Base-by-base conservation (phyloP, 2,113 vertebrate species). In the Recurvirostra avosetta region DNA sequence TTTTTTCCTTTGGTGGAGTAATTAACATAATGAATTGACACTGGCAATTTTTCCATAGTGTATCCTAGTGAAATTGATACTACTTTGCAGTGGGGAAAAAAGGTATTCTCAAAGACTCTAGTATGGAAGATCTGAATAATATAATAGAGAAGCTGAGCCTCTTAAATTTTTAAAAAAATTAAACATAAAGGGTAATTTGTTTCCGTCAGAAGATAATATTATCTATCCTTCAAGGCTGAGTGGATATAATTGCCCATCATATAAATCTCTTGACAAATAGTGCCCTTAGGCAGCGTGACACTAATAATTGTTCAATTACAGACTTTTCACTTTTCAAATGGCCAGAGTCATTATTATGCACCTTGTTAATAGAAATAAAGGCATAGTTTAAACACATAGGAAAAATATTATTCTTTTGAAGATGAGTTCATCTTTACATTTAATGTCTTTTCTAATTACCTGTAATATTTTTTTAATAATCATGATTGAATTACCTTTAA, bases 141-240 rank as follows among this genome's bases (percentile, higher is more conserved):
- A 91, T 93, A 97, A 78, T 7, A 55, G 25, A 82, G 80, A 92
- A 88, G 65, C 53, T 96, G 93, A 96, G 95, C 25, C 95, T 89
- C 62, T 41, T 70, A 58, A 63, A 3, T 56, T 92, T 65, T 81
- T 76, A 2, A 21, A 72, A 67, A 84, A 82, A 90, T 84, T 61
- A 88, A 97, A 56, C 87, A 55, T 90, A 96, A 90, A 94, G 68
- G 34, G 30, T 96, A 97, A 98, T 98, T 98, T 98, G 94, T 98
- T 98, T 97, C 94, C 70, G 96, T 98, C 96, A 96, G 86, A 98
- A 97, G 97, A 97, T 94, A 98, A 95, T 98, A 98, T 97, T 98
- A 98, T 98, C 98, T 98, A 97, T 98, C 98, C 98, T 98, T 99
- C 98, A 99, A 98, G 98, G 97, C 95, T 98, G 98, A 98, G 92